A percentile compares a stretch with the other conserved stretches of the same genome.
These are phyloP conservation scores for Leucania comma DNA, from an alignment of 2,888 invertebrate species.

Conservation along the genomic window DNA sequence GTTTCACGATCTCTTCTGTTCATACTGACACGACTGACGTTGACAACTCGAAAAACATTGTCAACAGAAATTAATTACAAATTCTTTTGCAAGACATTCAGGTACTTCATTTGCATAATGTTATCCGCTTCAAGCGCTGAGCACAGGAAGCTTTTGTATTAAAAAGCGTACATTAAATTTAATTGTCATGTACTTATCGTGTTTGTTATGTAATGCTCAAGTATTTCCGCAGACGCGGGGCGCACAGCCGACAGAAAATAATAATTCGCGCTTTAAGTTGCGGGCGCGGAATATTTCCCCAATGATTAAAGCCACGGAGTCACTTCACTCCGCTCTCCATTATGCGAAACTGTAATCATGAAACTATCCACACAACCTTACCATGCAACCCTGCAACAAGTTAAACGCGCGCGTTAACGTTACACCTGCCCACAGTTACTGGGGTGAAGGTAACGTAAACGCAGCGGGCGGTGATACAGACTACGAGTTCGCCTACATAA, in stretches of 20 bases:
- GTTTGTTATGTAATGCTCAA: conserved; percentile 63
- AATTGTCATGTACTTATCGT: conserved; percentile 62
- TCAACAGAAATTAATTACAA: background rate
- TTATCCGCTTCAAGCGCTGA: background rate
- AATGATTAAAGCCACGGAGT: conserved; percentile 84
- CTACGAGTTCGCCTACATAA: conserved; percentile 81
- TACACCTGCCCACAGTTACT: conserved; percentile 28
- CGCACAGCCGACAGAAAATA: conserved; percentile 58
- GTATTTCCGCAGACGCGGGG: conserved; percentile 36
- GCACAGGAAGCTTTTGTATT: conserved; percentile 26
- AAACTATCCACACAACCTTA: conserved; percentile 77
- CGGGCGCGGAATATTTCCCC: conserved; percentile 83
- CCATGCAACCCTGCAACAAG: conserved; percentile 45
- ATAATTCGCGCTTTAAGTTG: conserved; percentile 70
- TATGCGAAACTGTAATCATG: conserved; percentile 86
- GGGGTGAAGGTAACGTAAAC: conserved; percentile 64
- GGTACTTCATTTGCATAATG: conserved; percentile 17
- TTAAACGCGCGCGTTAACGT: conserved; percentile 69
- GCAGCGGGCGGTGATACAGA: conserved; percentile 49
- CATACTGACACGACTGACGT: background rate
- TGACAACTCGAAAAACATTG: background rate
- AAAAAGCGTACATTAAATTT: conserved; percentile 55
- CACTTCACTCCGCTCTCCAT: conserved; percentile 82
- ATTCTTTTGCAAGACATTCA: background rate
- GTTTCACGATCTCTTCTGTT: background rate